Base-by-base conservation (phyloP, 2,113 vertebrate genomes). In the Hippoglossus stenolepis region DNA sequence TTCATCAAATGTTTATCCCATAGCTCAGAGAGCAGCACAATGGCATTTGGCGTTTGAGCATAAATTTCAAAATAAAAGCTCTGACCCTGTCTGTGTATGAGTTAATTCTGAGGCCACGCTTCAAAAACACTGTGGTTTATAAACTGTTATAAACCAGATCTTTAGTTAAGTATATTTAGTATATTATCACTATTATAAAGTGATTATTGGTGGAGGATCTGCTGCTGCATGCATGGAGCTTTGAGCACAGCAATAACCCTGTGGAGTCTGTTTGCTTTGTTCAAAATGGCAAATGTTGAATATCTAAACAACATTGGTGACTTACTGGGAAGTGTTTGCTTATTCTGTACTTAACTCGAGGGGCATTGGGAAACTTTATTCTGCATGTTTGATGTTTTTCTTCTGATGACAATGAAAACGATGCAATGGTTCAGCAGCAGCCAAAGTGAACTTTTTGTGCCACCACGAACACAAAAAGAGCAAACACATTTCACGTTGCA, bases 121-220 rank as follows among this genome's bases (percentile, higher is more conserved):
- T 77, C 8, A 47, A 31, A 53, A 31, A 53, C 72, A 11, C 12
- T 43, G n/a, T 2, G 24, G 24, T 59, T 59, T 59, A 31, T 61
- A 43, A 26, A 13, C 2, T 54, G 73, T 74, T 71, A 77, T 62
- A 70, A 77, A 70, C 72, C 76, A 54, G 69, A 70, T 51, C 73
- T 80, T 17, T 23, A 47, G 47, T 65, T 45, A 40, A 61, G 40
- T 43, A 3, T 43, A 13, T 43, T 43, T 13, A 43, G 40, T 13
- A 13, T 43, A 43, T 43, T 13, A 43, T 43, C 0, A 13, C 2
- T 43, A 43, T 43, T 43, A 43, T 43, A 12, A 18, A 24, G 73
- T 62, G 70, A 67, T 63, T 23, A 15, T 18, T 56, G 73, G 47
- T 66, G 66, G 53, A 24, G 58, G 23, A 82, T 70, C 70, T 64